Percentiles rank a stretch among this genome's conserved stretches.
phyloP scores from a whole-genome alignment of 37 sponge, comb jelly and placozoan species.

The Spongilla lacustris region DNA sequence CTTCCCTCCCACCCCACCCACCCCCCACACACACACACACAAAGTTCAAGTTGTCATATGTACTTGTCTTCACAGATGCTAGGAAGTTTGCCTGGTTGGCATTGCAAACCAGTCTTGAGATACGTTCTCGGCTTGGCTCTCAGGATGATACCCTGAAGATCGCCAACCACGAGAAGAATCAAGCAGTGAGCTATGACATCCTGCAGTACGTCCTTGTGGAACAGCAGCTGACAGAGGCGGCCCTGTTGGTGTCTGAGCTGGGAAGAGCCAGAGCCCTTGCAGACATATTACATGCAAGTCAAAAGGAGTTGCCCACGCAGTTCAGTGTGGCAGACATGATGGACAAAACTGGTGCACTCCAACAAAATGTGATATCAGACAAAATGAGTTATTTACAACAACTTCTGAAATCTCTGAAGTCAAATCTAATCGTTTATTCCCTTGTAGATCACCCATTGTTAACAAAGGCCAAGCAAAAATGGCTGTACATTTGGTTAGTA shows the following conservation, averaged over 20 bases:
- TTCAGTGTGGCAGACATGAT: not conserved
- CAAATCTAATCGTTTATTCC: slow-evolving; percentile 43
- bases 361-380: not conserved
- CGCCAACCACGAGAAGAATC: slow-evolving; percentile 60
- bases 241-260: slow-evolving; percentile 46
- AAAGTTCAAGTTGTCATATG: no score
- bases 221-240: slow-evolving; percentile 26
- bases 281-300: slow-evolving; percentile 12
- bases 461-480: not conserved
- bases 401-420: not conserved
- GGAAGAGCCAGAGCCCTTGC: slow-evolving; percentile 51
- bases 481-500: slow-evolving; percentile 44
- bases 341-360: not conserved
- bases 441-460: slow-evolving; percentile 35
- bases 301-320: not conserved
- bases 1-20: no score
- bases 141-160: slow-evolving; percentile 57
- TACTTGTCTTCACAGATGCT: no score
- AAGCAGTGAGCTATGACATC: slow-evolving; percentile 15
- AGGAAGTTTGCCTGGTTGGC: slow-evolving; percentile 35
- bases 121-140: slow-evolving; percentile 2
- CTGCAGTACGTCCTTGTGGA: slow-evolving; percentile 31
- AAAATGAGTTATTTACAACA: not conserved
- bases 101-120: slow-evolving; percentile 18
- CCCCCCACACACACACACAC: no score